Evolutionary conservation across 1,140 invertebrate species (phyloP), one percentile per base, ranked within the genome.

Genomic region (Xylocopa sonorina): DNA sequence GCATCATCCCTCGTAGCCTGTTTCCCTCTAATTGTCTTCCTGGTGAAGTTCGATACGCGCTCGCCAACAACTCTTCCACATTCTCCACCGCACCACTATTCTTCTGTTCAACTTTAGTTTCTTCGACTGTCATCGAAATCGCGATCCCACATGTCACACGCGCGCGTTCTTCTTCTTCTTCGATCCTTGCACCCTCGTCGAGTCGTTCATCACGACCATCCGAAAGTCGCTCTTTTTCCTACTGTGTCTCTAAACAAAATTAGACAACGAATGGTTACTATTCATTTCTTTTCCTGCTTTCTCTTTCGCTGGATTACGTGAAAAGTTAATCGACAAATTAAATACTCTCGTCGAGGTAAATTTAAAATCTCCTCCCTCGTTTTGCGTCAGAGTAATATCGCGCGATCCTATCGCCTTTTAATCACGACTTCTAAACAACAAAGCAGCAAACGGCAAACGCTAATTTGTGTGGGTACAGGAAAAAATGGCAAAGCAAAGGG

Each of bases 81-180:
- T 38, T 9, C 66, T 18, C 46, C 72, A 43, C 9, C 12, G 24
- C 48, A 24, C 21, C n/a, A 16, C 29, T 12, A 1, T 69, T 7
- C 16, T 9, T 24, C 29, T 27, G 16, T 46, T 34, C 34, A 24
- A 41, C 51, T 51, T 50, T 38, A 41, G 46, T 29, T 50, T 34
- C 46, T 18, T 62, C 34, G n/a, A 69, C n/a, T 50, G 55, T 71
- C 53, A 69, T 78, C 9, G 32, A 58, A 71, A 32, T 62, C 34
- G 18, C 32, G 12, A 7, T 71, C 12, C 18, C 41, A 68, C 64
- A 60, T 60, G 48, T 77, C 75, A 78, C 75, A 71, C 9, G 21
- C 7, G 32, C 29, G 27, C 55, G 6, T 27, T 62, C 32, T 48
- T 72, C 55, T 48, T 72, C 55, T 7, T 58, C 32, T 43, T 68